Percentiles rank a stretch among this genome's conserved stretches.
These are phyloP conservation scores for Pygmarrhopalites habei DNA, from an alignment of 1,140 invertebrate genomes.

Conservation along the genomic window DNA sequence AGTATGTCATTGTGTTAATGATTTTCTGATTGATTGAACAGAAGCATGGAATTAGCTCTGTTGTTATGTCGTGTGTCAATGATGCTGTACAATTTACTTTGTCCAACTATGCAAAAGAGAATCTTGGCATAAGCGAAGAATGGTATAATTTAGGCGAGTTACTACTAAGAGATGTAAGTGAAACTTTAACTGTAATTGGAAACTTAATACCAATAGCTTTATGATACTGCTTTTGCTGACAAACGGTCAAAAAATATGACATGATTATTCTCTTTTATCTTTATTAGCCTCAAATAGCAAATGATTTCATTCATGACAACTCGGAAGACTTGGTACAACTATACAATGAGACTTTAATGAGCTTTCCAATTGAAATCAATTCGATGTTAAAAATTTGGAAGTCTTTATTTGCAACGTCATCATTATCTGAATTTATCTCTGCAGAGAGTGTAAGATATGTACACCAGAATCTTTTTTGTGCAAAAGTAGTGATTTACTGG, in stretches of 20 bases:
- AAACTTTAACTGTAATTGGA: too few species aligned
- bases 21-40: too few species aligned
- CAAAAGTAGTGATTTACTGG: too few species aligned
- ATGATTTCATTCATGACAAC: not conserved
- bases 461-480: too few species aligned
- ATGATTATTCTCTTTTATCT: too few species aligned
- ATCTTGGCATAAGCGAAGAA: slow-evolving; percentile 22
- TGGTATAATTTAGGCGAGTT: slow-evolving; percentile 11
- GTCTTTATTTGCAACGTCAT: slow-evolving; percentile 1
- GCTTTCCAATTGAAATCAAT: slow-evolving; percentile 7
- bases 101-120: slow-evolving; percentile 12
- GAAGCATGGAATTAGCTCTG: slow-evolving; percentile 21
- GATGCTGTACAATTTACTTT: slow-evolving; percentile 21
- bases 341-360: not conserved
- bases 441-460: slow-evolving; percentile 13
- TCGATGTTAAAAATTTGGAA: slow-evolving; percentile 12
- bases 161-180: too few species aligned
- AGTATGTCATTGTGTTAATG: too few species aligned
- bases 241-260: too few species aligned
- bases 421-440: not conserved
- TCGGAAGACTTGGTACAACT: not conserved
- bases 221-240: too few species aligned
- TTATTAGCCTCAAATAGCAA: not conserved
- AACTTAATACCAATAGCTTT: too few species aligned
- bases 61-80: slow-evolving; percentile 16